A percentile compares a stretch with the other conserved stretches of the same genome.
These are phyloP conservation scores for Ciconia boyciana DNA, from an alignment of 2,113 vertebrate genomes.

Conservation along the genomic window DNA sequence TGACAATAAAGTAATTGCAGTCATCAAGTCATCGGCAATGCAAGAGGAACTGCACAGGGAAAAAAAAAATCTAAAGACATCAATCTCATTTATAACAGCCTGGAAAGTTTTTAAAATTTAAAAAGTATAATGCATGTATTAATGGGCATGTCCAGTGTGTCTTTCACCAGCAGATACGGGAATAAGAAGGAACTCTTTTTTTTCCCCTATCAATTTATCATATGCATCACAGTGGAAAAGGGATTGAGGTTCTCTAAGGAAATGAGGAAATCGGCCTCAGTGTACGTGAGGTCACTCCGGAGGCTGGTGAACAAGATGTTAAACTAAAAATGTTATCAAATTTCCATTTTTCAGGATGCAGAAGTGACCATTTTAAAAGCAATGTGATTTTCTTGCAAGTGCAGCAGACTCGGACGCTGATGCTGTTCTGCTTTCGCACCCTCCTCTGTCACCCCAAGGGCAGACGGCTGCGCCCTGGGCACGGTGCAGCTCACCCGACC, in stretches of 20 bases:
- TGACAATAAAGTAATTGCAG: slow-evolving; percentile 10
- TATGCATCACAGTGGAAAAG: neutral
- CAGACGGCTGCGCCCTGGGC: accelerated
- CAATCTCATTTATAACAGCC: slow-evolving; percentile 36
- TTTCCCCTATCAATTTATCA: neutral
- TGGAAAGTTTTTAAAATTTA: slow-evolving; percentile 11
- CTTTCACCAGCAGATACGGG: neutral
- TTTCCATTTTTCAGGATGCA: neutral
- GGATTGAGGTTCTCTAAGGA: neutral
- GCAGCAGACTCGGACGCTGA: neutral
- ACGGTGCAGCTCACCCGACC: neutral
- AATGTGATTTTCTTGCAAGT: accelerated
- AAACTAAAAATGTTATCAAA: neutral
- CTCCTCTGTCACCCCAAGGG: neutral
- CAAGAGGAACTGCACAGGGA: neutral
- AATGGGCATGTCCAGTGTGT: neutral
- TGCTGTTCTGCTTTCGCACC: no score
- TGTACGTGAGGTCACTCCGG: neutral
- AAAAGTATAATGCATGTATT: neutral
- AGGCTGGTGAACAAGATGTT: neutral
- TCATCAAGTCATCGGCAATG: neutral
- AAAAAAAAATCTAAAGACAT: slow-evolving; percentile 18
- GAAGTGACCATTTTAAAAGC: neutral
- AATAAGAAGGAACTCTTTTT: neutral
- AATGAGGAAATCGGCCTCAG: neutral